Conservation (phyloP, 2,797 vertebrate genomes). For the Decapterus maruadsi region DNA sequence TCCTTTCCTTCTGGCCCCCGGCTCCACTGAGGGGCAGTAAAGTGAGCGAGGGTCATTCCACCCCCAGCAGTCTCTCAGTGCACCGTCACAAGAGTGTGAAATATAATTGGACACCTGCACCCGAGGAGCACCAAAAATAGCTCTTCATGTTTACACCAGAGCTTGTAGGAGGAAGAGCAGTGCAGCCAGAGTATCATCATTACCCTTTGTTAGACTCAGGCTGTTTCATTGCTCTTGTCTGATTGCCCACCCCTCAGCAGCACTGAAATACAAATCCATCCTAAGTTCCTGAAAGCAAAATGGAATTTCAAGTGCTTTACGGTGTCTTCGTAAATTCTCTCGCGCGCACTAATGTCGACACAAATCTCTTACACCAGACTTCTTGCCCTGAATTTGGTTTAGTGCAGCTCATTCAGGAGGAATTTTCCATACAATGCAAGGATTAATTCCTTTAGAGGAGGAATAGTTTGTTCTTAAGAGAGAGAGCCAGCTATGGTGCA, state of each 20-base stretch:
- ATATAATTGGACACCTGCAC: constrained; percentile 85
- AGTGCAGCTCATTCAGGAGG: constrained; percentile 49
- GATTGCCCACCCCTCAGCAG: constrained; percentile 46
- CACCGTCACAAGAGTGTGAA: constrained; percentile 77
- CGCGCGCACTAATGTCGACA: constrained; percentile 35
- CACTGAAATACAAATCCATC: constrained; percentile 58
- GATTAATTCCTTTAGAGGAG: constrained; percentile 56
- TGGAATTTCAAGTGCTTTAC: constrained; percentile 65
- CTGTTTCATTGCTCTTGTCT: constrained; percentile 48
- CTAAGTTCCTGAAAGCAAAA: constrained; percentile 57
- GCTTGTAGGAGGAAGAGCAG: constrained; percentile 43
- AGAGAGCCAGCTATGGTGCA: constrained; percentile 38
- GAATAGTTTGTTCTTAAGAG: constrained; percentile 49
- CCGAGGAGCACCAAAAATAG: constrained; percentile 76
- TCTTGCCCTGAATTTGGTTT: constrained; percentile 54
- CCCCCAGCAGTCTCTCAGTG: constrained; percentile 54
- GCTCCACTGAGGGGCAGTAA: constrained; percentile 46
- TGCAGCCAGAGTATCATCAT: constrained; percentile 55
- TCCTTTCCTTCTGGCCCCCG: constrained; percentile 15
- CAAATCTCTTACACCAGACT: constrained; percentile 56
- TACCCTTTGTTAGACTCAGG: constrained; percentile 55
- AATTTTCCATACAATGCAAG: constrained; percentile 57
- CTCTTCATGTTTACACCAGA: constrained; percentile 67
- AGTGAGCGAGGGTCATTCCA: constrained; percentile 51
- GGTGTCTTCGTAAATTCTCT: constrained; percentile 51